Evolutionary conservation across 2,797 vertebrate genomes (phyloP).

Genomic region (Sphenodon punctatus): DNA sequence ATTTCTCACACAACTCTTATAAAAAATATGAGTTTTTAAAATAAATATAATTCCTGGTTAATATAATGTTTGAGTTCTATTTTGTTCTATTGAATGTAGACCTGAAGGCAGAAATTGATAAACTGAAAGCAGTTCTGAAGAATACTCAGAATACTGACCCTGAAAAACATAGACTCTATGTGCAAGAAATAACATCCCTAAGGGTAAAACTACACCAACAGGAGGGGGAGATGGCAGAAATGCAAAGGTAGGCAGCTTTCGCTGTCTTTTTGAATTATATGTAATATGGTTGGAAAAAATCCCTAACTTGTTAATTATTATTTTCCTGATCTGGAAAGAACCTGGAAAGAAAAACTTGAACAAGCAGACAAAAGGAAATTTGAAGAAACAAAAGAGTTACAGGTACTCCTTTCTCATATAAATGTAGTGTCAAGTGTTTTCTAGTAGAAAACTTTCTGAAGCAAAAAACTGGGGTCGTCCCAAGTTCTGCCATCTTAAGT

Average conservation of each 20-base stretch:
- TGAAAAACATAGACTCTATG: conserved; percentile 84
- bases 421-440: background rate
- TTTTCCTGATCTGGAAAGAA: conserved; percentile 68
- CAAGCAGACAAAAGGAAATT: conserved; percentile 91
- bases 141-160: conserved; percentile 84
- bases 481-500: background rate
- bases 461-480: background rate
- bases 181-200: conserved; percentile 87
- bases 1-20: background rate
- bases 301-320: background rate
- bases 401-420: conserved; percentile 75
- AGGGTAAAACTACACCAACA: conserved; percentile 87
- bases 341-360: conserved; percentile 92
- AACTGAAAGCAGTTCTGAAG: conserved; percentile 88
- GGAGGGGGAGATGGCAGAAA: conserved; percentile 88
- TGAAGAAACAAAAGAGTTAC: conserved; percentile 89
- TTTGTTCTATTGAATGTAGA: conserved; percentile 74
- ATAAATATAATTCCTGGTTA: background rate
- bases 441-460: background rate
- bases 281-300: background rate
- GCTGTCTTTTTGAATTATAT: background rate
- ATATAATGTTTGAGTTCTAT: background rate
- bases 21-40: background rate
- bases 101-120: conserved; percentile 95
- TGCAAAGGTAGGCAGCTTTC: conserved; percentile 81